phyloP scores from a whole-genome alignment of 2,113 vertebrate species.

The Hiodon tergisus region DNA sequence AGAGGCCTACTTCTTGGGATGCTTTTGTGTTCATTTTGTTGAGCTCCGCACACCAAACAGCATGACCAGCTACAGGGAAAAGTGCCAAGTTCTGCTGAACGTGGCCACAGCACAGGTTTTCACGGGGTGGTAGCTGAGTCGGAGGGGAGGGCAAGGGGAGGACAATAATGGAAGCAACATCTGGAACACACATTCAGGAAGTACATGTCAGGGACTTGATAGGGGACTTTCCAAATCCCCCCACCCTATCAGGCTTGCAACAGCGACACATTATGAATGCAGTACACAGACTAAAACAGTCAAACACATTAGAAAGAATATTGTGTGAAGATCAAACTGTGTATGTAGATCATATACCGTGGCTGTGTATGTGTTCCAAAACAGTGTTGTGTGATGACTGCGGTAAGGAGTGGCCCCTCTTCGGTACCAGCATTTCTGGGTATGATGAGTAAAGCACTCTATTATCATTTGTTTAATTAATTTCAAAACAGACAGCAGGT shows the following conservation, averaged over 20 bases:
- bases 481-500: conserved; percentile 17
- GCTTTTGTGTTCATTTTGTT: neutral
- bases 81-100: neutral
- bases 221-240: conserved; percentile 2
- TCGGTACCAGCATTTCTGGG: neutral
- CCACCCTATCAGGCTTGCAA: neutral
- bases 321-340: neutral
- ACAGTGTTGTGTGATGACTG: neutral
- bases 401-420: neutral
- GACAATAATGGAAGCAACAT: conserved; percentile 5
- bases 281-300: neutral
- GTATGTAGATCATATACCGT: neutral
- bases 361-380: neutral
- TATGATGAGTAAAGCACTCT: neutral
- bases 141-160: conserved; percentile 11
- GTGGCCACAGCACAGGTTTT: neutral
- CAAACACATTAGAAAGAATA: neutral
- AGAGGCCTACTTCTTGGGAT: neutral
- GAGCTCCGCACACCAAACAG: neutral
- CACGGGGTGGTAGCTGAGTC: neutral
- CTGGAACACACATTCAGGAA: conserved; percentile 24
- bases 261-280: neutral
- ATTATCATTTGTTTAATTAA: neutral
- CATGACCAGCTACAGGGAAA: neutral
- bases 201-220: neutral